These are phyloP conservation scores for Ashinkailepas kermadecensis DNA, from an alignment of 2,888 invertebrate species.

Conservation along the genomic window DNA sequence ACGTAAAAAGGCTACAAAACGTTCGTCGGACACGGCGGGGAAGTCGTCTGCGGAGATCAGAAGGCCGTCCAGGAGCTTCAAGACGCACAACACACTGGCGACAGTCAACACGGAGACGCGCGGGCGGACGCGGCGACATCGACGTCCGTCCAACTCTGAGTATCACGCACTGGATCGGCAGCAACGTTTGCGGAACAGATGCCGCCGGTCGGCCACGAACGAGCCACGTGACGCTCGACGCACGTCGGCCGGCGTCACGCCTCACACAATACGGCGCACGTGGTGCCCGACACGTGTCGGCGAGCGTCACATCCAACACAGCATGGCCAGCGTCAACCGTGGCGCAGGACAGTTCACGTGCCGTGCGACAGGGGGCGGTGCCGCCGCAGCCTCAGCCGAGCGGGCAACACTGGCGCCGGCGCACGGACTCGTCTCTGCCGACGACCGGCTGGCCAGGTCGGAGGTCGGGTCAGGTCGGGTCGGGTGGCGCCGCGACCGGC, in stretches of 20 bases:
- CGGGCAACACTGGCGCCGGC: background rate
- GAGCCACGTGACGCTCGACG: too few species aligned
- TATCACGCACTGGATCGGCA: background rate
- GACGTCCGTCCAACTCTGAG: background rate
- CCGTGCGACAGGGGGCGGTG: too few species aligned
- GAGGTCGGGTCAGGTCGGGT: too few species aligned
- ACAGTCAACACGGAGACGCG: background rate
- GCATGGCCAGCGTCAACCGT: too few species aligned
- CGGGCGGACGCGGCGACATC: background rate
- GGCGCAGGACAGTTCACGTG: too few species aligned
- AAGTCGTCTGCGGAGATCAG: constrained; percentile 5
- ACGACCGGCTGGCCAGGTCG: background rate
- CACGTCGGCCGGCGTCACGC: too few species aligned
- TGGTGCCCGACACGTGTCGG: too few species aligned
- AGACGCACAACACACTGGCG: background rate
- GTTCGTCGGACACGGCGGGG: background rate
- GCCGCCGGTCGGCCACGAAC: too few species aligned
- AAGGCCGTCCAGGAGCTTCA: constrained; percentile 14
- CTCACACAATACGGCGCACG: too few species aligned
- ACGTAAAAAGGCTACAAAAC: background rate
- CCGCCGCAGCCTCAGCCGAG: too few species aligned
- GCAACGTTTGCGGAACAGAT: too few species aligned
- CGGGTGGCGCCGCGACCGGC: background rate
- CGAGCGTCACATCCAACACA: too few species aligned
- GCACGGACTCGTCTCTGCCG: background rate